These are phyloP conservation scores for Vanessa tameamea DNA, from an alignment of 1,140 invertebrate species.

Conservation along the genomic window DNA sequence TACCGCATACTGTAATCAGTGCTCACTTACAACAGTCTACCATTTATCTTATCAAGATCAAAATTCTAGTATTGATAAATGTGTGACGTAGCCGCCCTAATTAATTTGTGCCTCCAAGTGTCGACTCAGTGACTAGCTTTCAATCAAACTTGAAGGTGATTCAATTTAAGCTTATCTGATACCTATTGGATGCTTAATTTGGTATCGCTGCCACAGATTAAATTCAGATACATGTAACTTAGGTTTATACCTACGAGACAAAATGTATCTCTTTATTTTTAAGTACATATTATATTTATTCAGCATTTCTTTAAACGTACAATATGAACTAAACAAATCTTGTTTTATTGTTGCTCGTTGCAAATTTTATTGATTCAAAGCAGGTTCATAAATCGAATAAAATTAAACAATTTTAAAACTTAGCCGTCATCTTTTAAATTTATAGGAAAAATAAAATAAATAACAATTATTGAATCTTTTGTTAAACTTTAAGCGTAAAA, in stretches of 20 bases:
- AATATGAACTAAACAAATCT: no score
- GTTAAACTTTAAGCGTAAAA: no score
- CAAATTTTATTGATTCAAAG: no score
- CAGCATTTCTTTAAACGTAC: no score
- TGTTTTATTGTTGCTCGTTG: no score
- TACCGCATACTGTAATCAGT: no score
- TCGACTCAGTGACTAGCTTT: conserved; percentile 61
- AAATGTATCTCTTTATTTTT: not conserved
- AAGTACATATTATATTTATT: no score
- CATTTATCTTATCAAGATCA: conserved; percentile 3
- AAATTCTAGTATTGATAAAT: conserved; percentile 20
- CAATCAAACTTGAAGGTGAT: conserved; percentile 67
- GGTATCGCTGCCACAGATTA: conserved; percentile 37
- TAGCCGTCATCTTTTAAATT: no score
- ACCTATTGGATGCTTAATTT: conserved; percentile 55
- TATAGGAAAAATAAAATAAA: no score
- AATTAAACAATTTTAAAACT: no score
- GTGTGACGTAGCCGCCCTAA: conserved; percentile 52
- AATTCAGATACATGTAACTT: not conserved
- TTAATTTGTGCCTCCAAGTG: conserved; percentile 63
- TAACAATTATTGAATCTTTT: no score
- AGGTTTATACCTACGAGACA: not conserved
- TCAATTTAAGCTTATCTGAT: conserved; percentile 66
- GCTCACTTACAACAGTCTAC: not conserved
- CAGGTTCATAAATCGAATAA: no score